These are phyloP conservation scores for Diachrysia chrysitis DNA, from an alignment of 2,888 invertebrate species.

Conservation along the genomic window DNA sequence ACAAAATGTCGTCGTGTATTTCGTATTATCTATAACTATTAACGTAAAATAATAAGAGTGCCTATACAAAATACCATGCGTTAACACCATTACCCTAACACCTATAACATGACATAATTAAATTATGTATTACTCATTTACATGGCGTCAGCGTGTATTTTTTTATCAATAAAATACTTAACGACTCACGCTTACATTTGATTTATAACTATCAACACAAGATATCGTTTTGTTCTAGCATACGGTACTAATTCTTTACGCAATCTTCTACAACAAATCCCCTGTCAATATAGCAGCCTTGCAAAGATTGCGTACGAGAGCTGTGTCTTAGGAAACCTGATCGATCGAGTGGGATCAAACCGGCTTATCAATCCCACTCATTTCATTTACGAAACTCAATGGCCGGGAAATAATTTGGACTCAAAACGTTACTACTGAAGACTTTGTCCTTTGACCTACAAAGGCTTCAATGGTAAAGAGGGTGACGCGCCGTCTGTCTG, in stretches of 20 bases:
- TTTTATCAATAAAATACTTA: not conserved
- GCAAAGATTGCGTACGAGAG: not conserved
- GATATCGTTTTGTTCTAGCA: not conserved
- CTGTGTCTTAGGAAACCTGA: not conserved
- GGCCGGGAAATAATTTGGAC: not conserved
- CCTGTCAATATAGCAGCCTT: not conserved
- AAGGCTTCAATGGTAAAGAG: no score
- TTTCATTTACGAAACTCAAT: constrained; percentile 2
- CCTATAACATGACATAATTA: no score
- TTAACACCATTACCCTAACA: no score
- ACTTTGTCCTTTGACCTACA: no score
- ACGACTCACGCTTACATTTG: not conserved
- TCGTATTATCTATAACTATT: no score
- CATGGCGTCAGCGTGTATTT: not conserved
- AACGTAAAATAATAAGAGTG: no score
- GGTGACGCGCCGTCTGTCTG: no score
- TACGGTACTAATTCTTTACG: not conserved
- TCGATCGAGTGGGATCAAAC: not conserved
- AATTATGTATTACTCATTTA: no score
- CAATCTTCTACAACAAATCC: not conserved
- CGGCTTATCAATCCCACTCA: not conserved
- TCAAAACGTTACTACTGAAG: not conserved
- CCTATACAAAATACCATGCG: no score
- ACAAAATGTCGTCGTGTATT: no score
- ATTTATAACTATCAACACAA: not conserved